phyloP scores from a whole-genome alignment of 2,797 vertebrate species.

The Galagoides demidoff region DNA sequence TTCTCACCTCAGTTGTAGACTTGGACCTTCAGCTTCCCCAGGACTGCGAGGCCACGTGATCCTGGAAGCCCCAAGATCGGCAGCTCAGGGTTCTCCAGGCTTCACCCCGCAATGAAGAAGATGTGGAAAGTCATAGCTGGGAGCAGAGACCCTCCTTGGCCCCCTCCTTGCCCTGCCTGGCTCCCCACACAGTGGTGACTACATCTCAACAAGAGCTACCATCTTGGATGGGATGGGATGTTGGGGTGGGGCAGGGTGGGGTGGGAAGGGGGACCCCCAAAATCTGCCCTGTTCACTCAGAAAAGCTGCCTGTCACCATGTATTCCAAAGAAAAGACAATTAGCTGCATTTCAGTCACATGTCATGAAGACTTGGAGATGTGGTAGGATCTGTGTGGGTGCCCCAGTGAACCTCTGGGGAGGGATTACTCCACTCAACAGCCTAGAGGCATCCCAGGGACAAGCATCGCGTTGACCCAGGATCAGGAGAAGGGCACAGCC shows the following conservation, averaged over 20 bases:
- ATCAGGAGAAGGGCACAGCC: neutral
- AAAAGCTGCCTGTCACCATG: neutral
- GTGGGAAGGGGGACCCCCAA: neutral
- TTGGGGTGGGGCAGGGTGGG: neutral
- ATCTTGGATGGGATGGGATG: neutral
- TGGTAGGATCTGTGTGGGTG: neutral
- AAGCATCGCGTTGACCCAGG: neutral
- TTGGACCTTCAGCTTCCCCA: neutral
- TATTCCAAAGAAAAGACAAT: neutral
- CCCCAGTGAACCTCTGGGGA: neutral
- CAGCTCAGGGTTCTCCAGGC: neutral
- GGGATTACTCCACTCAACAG: neutral
- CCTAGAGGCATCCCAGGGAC: neutral
- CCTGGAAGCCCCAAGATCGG: neutral
- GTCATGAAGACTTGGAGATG: rapidly evolving
- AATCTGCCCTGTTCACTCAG: neutral
- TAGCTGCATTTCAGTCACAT: neutral
- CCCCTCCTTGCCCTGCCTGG: neutral
- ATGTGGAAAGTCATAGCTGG: neutral
- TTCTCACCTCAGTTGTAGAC: neutral
- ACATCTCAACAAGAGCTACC: neutral
- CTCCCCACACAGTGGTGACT: neutral
- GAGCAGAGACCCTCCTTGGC: neutral
- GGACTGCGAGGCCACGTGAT: neutral
- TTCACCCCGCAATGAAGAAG: neutral